Evolutionary conservation across 2,113 vertebrate genomes (phyloP).

Genomic region (Glaucidium brasilianum): DNA sequence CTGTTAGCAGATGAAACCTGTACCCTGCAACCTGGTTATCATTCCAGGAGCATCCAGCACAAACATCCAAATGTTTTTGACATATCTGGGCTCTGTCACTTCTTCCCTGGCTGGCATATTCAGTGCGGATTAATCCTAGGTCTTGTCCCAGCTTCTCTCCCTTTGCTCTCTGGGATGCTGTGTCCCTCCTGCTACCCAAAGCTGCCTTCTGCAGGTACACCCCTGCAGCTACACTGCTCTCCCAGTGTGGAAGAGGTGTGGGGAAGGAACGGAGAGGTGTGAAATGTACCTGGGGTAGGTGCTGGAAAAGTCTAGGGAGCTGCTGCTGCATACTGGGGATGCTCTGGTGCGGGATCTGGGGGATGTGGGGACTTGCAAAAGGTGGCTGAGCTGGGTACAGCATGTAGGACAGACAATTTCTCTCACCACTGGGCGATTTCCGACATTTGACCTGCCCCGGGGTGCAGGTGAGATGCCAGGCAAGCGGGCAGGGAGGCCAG

Average conservation of each 20-base stretch:
- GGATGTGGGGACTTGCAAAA: neutral
- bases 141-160: neutral
- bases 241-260: neutral
- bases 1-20: neutral
- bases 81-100: neutral
- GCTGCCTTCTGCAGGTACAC: neutral
- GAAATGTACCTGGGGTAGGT: neutral
- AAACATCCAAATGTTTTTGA: neutral
- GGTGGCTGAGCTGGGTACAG: neutral
- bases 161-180: neutral
- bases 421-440: neutral
- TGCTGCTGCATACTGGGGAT: neutral
- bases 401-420: accelerated
- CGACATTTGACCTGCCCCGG: accelerated
- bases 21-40: neutral
- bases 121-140: neutral
- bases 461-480: neutral
- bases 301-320: neutral
- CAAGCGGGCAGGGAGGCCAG: neutral
- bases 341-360: neutral
- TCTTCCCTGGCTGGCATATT: neutral
- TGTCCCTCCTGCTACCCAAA: neutral
- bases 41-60: neutral
- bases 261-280: neutral
- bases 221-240: neutral